A percentile compares a stretch with the other conserved stretches of the same genome.
Conservation (phyloP, 2,113 vertebrate genomes). For the Salvelinus fontinalis region DNA sequence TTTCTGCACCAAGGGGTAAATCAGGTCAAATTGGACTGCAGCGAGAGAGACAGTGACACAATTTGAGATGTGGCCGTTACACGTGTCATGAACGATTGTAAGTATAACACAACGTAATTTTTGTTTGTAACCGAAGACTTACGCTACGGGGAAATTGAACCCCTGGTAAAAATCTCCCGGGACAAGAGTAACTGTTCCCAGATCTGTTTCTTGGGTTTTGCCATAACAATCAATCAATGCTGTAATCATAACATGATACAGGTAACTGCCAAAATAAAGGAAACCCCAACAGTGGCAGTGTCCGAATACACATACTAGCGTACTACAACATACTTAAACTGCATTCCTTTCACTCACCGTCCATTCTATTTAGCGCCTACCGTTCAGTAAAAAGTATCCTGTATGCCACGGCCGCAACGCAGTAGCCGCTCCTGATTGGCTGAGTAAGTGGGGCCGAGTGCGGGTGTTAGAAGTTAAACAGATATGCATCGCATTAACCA, state of each 20-base stretch:
- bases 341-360: too few relatives aligned
- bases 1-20: slow-evolving; percentile 35
- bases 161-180: neutral
- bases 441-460: too few relatives aligned
- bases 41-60: slow-evolving; percentile 39
- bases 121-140: neutral
- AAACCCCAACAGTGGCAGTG: too few relatives aligned
- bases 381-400: too few relatives aligned
- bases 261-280: neutral
- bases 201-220: neutral
- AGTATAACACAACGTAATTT: slow-evolving; percentile 5
- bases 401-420: too few relatives aligned
- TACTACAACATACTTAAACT: too few relatives aligned
- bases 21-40: slow-evolving; percentile 52
- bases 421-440: too few relatives aligned
- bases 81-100: slow-evolving; percentile 16
- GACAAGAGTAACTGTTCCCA: neutral
- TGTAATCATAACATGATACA: neutral
- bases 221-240: neutral
- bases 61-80: slow-evolving; percentile 23
- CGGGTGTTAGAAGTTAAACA: too few relatives aligned
- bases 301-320: too few relatives aligned
- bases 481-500: too few relatives aligned
- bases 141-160: neutral
- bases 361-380: too few relatives aligned